Percentiles rank a stretch among this genome's conserved stretches.
Evolutionary conservation across 2,113 vertebrate genomes (phyloP).

Genomic region (Ptilorrhoa leucosticta): DNA sequence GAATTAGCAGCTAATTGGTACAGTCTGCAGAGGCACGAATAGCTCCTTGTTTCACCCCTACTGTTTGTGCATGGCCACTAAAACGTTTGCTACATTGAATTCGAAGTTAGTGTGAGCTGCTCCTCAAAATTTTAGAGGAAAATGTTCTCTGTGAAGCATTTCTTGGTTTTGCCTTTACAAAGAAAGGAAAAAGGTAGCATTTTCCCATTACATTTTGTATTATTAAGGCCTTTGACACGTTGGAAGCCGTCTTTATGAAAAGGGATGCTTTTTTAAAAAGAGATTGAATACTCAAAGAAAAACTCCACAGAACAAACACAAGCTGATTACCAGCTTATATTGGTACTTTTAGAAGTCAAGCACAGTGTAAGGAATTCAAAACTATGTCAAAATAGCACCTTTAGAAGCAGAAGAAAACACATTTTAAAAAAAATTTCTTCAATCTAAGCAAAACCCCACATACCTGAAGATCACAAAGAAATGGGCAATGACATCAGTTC

Average conservation of each 20-base stretch:
- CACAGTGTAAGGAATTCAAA: conserved; percentile 35
- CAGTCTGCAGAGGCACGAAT: not conserved
- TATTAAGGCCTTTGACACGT: conserved; percentile 26
- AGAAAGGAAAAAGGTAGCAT: not conserved
- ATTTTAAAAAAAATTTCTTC: not conserved
- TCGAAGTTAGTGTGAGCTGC: not conserved
- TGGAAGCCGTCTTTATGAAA: not conserved
- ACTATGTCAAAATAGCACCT: conserved; percentile 48
- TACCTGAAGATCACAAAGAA: not conserved
- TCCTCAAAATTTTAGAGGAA: not conserved
- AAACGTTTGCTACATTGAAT: not conserved
- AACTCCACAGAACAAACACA: not conserved
- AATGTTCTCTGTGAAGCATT: not conserved
- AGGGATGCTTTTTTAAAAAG: not conserved
- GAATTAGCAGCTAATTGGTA: not conserved
- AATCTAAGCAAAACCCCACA: not conserved
- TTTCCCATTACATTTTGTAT: not conserved
- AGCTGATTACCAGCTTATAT: not conserved
- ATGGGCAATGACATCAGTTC: not conserved
- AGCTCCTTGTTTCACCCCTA: not conserved
- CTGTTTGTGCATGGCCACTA: not conserved
- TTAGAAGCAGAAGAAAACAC: not conserved
- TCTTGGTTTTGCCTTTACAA: not conserved
- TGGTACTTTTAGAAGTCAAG: not conserved
- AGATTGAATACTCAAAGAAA: not conserved